phyloP scores from a whole-genome alignment of 2,888 invertebrate species.

The Drosophila nigricruria region DNA sequence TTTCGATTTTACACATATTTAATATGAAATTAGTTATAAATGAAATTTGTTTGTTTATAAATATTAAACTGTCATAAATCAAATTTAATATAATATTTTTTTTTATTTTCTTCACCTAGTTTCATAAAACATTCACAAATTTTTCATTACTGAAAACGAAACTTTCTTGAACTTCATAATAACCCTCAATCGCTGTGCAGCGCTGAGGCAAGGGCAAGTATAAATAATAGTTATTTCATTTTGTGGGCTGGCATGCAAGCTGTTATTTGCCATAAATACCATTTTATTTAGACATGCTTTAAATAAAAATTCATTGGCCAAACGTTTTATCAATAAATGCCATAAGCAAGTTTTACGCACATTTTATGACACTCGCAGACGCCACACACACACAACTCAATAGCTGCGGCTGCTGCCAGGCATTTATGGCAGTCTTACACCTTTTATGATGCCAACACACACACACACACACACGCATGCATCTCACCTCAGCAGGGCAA shows the following conservation, averaged over 20 bases:
- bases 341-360: slow-evolving; percentile 78
- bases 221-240: slow-evolving; percentile 15
- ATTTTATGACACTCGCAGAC: slow-evolving; percentile 65
- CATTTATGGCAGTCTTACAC: slow-evolving; percentile 73
- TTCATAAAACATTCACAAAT: neutral
- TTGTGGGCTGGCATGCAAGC: slow-evolving; percentile 27
- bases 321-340: slow-evolving; percentile 81
- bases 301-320: slow-evolving; percentile 76
- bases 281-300: slow-evolving; percentile 47
- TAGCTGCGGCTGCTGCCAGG: slow-evolving; percentile 45
- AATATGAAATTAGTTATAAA: too few relatives aligned
- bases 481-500: slow-evolving; percentile 47
- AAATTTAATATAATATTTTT: neutral
- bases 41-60: too few relatives aligned
- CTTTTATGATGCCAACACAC: slow-evolving; percentile 63
- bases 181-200: neutral
- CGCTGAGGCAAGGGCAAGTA: neutral
- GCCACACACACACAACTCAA: slow-evolving; percentile 18
- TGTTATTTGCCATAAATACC: slow-evolving; percentile 40
- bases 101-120: neutral
- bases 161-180: neutral
- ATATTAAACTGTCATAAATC: neutral
- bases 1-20: too few relatives aligned
- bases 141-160: neutral
- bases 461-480: slow-evolving; percentile 13